Evolutionary conservation across 2,113 vertebrate genomes (phyloP), one percentile per base, ranked within the genome.

Genomic region (Leuciscus idus): DNA sequence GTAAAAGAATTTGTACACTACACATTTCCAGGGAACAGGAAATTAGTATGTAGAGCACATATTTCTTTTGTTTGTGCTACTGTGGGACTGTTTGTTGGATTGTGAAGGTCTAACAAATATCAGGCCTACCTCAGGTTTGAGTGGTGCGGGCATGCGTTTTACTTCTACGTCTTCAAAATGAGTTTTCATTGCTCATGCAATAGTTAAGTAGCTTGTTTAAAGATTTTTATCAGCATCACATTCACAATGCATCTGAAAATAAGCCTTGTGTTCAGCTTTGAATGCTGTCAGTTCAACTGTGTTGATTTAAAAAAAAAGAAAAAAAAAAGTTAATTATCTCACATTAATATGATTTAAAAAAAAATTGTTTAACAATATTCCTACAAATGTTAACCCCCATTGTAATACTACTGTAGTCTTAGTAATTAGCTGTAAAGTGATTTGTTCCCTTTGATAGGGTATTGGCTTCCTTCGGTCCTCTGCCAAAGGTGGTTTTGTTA

Each of bases 41-140:
- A 84, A 86, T 89, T 81, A 78, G 72, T 62, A 87, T 89, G 55
- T 62, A 39, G 76, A 50, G 81, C 46, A 30, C 7, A 21, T 0
- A 48, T 43, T n/a, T 39, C 50, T 62, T 33, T 75, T 68, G 81
- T 84, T 28, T 84, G 21, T 64, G 8, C 19, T 72, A 36, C 26
- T 61, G 9, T 70, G 55, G 4, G 62, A 19, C 23, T 77, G 72
- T 21, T 70, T 55, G 61, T 50, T 76, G 68, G 17, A 48, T 64
- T 81, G 78, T 64, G 78, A 81, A 81, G 36, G 39, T 64, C 59
- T 64, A 46, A 26, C n/a, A 81, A 81, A 81, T 64, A 36, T 81
- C 57, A 64, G 36, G 33, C 59, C 39, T 43, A 64, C 55, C 39
- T 43, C 61, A 81, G 15, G 8, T 28, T 43, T 80, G 78, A 80